Evolutionary conservation across 2,113 vertebrate genomes (phyloP), one percentile per base, ranked within the genome.

Genomic region (Pongo pygmaeus): DNA sequence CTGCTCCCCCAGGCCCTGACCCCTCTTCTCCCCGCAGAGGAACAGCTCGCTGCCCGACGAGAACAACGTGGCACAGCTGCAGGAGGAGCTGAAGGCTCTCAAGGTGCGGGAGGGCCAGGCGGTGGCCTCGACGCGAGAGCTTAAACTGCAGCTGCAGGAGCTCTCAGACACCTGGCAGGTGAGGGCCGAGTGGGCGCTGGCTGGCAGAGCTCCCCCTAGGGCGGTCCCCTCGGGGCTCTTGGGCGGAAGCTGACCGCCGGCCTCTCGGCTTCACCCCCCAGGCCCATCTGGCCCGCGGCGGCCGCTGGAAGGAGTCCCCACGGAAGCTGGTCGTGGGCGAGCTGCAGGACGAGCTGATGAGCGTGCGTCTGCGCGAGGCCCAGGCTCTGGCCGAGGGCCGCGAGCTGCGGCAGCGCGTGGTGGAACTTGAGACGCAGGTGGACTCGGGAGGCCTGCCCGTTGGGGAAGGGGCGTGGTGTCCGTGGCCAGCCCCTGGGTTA

Each of bases 131-230:
- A 99, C 99, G 77, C 97, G 98, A 55, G 99, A 99, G 93, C 98
- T 99, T 98, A 99, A 99, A 95, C 99, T 99, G 89, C 98, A 99
- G 0, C 99, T 99, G 35, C 99, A 99, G 89, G 99, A 99, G 57
- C 99, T 99, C 89, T 99, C 99, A 25, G 99, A 99, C 98, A 99
- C 98, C 98, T 99, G 99, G 99, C 99, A 99, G 99, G 99, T 99
- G 97, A 92, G 93, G 30, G 40, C 27, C 3, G 2, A 32, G 40
- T 20, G 43, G 11, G 64, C 13, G 2, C 5, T 9, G 0, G 69
- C 1, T 22, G 14, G 4, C 1, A 35, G 14, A 9, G 16, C 35
- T 18, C 8, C 57, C 27, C 25, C 32, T 5, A 12, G 17, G 23
- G 55, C 69, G 1, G 11, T 1, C 10, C 43, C 3, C 22, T 50